Percentiles rank a stretch among this genome's conserved stretches.
Conservation (phyloP, 2,797 vertebrate species). For the Chiroxiphia lanceolata region DNA sequence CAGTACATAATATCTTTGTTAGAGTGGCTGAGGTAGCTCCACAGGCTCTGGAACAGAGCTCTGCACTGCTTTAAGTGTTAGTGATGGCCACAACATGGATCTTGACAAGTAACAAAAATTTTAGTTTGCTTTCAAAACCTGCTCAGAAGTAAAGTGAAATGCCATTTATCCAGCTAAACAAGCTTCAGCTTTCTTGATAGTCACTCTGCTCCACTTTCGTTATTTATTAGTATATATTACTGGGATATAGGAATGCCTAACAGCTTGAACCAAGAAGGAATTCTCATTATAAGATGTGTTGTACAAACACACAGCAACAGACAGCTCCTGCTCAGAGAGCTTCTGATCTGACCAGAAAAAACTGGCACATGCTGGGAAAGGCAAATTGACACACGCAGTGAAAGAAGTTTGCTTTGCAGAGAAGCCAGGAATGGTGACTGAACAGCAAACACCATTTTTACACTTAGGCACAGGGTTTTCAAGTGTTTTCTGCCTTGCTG, state of each 20-base stretch:
- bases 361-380: background rate
- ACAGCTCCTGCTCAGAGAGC: background rate
- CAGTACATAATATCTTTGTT: background rate
- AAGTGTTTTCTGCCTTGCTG: background rate
- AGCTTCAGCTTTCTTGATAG: background rate
- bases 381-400: background rate
- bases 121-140: background rate
- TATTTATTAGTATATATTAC: conserved; percentile 24
- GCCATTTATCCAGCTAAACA: conserved; percentile 11
- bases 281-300: background rate
- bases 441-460: background rate
- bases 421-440: background rate
- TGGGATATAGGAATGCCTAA: background rate
- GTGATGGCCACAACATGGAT: background rate
- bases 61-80: background rate
- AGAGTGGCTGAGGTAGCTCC: background rate
- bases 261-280: background rate
- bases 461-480: background rate
- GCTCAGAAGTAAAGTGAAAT: background rate
- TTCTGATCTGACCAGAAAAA: background rate
- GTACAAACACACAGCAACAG: background rate
- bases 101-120: background rate
- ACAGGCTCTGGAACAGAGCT: background rate
- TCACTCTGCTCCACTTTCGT: background rate
- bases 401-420: background rate